Base-by-base conservation (phyloP, 2,113 vertebrate species). In the Aegypius monachus region DNA sequence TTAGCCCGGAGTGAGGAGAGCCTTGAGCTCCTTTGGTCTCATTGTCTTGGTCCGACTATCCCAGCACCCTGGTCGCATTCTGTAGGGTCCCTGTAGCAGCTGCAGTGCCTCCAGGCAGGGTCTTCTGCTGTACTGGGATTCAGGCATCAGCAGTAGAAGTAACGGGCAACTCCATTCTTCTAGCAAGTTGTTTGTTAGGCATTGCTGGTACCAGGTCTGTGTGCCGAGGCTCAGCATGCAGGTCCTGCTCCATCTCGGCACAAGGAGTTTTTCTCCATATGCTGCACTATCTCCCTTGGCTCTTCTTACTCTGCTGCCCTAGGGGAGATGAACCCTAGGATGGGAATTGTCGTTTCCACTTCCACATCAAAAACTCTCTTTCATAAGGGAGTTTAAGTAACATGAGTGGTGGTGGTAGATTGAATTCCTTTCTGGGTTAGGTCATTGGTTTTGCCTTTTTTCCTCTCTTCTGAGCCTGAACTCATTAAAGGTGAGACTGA, bases 321-420 rank as follows among this genome's bases (percentile, higher is more conserved):
- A 62, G 34, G 23, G n/a, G 47, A 72, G n/a, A 13, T 50, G 47
- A 42, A 36, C 32, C 12, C 16, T 70, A 14, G 45, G 22, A 13
- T 68, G 62, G 27, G 82, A 92, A 25, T n/a, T 0, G 0, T 52
- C 1, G 1, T 50, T 90, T 77, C 73, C 13, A 9, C 9, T 32
- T 93, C 66, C 23, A 25, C 16, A 6, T 17, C 1, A 13, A 47
- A 62, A 77, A 21, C 25, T 26, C 12, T 21, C 18, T 81, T 63
- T 47, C 12, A 5, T 62, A 23, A 40, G 11, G 10, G 25, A 45
- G 4, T 66, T 88, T 25, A 56, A 83, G 31, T 63, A 32, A 25
- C 25, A 1, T 19, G 34, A 61, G 8, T 32, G 8, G 10, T 62
- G 15, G 13, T 52, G 22, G 19, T 81, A 67, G 36, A 50, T 73